Conservation (phyloP, 2,888 invertebrate species). For the Hyppa rectilinea region DNA sequence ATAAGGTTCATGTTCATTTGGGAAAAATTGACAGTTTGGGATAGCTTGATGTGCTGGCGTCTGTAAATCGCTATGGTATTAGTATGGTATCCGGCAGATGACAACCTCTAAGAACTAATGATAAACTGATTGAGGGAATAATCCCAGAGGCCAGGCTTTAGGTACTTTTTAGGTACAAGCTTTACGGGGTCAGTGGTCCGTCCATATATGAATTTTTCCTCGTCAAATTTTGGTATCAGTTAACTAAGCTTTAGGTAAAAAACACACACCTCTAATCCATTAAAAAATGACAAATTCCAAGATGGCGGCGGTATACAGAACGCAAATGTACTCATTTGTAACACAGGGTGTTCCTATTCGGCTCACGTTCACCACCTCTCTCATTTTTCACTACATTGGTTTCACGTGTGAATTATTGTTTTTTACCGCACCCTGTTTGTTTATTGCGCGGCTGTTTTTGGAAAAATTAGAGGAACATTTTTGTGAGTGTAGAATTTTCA, state of each 20-base stretch:
- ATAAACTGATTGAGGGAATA: too few species aligned
- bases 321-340: constrained; percentile 87
- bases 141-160: background rate
- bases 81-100: background rate
- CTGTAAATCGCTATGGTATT: too few species aligned
- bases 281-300: constrained; percentile 62
- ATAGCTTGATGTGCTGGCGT: too few species aligned
- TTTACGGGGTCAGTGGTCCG: too few species aligned
- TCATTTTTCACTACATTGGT: constrained; percentile 91
- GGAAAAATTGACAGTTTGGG: too few species aligned
- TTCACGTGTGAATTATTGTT: constrained; percentile 90
- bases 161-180: too few species aligned
- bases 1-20: too few species aligned
- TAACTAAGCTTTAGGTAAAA: background rate
- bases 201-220: too few species aligned
- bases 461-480: constrained; percentile 40
- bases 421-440: constrained; percentile 79
- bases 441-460: constrained; percentile 65
- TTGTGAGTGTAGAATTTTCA: background rate
- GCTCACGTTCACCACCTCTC: constrained; percentile 86
- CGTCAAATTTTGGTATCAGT: too few species aligned
- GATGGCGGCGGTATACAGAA: constrained; percentile 68
- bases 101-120: background rate
- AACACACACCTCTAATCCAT: constrained; percentile 51
- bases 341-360: constrained; percentile 78